Percentiles rank a stretch among this genome's conserved stretches.
phyloP scores from a whole-genome alignment of 2,113 vertebrate species.

The Cynoglossus semilaevis region DNA sequence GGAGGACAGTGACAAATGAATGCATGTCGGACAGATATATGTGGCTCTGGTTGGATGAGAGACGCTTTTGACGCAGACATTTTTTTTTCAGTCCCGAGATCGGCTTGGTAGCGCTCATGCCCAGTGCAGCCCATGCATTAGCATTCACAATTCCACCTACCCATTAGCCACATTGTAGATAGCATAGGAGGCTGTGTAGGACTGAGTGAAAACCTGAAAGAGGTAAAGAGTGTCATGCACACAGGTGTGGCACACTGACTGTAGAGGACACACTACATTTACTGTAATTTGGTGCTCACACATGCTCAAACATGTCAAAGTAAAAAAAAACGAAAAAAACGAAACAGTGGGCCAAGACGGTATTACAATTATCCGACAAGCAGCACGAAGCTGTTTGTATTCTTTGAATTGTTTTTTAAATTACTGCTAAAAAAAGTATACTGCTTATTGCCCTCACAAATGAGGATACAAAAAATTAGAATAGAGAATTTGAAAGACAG shows the following conservation, averaged over 20 bases:
- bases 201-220: slow-evolving; percentile 82
- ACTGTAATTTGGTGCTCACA: slow-evolving; percentile 41
- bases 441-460: slow-evolving; percentile 5
- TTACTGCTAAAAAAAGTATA: neutral
- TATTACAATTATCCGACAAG: slow-evolving; percentile 1
- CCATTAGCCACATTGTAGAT: slow-evolving; percentile 80
- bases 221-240: slow-evolving; percentile 75
- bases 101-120: slow-evolving; percentile 71
- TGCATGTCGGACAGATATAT: slow-evolving; percentile 62
- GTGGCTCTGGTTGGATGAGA: slow-evolving; percentile 47
- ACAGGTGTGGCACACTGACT: slow-evolving; percentile 49
- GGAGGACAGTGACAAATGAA: slow-evolving; percentile 48
- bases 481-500: neutral
- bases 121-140: slow-evolving; percentile 77
- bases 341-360: slow-evolving; percentile 10
- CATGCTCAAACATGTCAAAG: slow-evolving; percentile 27
- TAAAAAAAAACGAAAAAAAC: slow-evolving; percentile 31
- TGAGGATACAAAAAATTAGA: slow-evolving; percentile 4
- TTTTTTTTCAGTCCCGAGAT: slow-evolving; percentile 34
- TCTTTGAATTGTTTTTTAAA: slow-evolving; percentile 13
- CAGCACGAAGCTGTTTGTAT: neutral
- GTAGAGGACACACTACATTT: slow-evolving; percentile 46
- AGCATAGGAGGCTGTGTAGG: slow-evolving; percentile 81
- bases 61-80: slow-evolving; percentile 30
- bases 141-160: slow-evolving; percentile 76